Conservation (phyloP, 2,888 invertebrate genomes). For the Drosophila dives region DNA sequence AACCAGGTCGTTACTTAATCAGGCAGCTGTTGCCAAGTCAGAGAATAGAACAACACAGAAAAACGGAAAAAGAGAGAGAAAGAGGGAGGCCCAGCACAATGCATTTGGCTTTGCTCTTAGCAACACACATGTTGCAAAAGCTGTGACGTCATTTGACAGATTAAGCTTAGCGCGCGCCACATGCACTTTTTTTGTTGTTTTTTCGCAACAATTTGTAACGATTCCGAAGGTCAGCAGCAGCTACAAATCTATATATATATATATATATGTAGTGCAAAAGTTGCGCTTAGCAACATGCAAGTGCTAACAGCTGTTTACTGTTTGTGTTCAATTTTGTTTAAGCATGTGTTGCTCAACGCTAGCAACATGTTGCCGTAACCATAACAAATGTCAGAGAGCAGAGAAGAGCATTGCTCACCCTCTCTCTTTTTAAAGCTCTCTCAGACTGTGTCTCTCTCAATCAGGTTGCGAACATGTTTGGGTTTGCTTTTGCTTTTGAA, state of each 20-base stretch:
- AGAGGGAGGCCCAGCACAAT: conserved; percentile 9
- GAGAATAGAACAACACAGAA: conserved; percentile 10
- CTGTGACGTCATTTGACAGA: conserved; percentile 60
- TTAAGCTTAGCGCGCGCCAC: conserved; percentile 45
- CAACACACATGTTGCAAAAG: conserved; percentile 60
- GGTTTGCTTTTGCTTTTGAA: conserved; percentile 77
- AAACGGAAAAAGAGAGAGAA: conserved; percentile 6
- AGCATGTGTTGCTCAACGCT: conserved; percentile 48
- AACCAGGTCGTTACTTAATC: conserved; percentile 76
- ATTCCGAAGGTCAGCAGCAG: conserved; percentile 43
- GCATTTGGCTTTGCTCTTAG: conserved; percentile 22
- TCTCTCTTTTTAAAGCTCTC: conserved; percentile 7
- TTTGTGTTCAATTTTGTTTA: conserved; percentile 25
- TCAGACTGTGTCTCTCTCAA: conserved; percentile 17
- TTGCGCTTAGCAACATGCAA: conserved; percentile 57
- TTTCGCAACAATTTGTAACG: conserved; percentile 17
- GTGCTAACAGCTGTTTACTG: conserved; percentile 53
- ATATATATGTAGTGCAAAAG: conserved; percentile 31
- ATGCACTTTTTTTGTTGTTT: conserved; percentile 12
- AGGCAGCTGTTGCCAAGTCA: conserved; percentile 61
- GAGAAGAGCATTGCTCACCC: background rate
- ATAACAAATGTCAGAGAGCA: conserved; percentile 32
- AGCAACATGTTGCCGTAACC: conserved; percentile 61
- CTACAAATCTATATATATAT: conserved; percentile 12
- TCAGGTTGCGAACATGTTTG: conserved; percentile 69